Evolutionary conservation across 2,113 vertebrate species (phyloP), one percentile per base, ranked within the genome.

Genomic region (Pseudorasbora parva): DNA sequence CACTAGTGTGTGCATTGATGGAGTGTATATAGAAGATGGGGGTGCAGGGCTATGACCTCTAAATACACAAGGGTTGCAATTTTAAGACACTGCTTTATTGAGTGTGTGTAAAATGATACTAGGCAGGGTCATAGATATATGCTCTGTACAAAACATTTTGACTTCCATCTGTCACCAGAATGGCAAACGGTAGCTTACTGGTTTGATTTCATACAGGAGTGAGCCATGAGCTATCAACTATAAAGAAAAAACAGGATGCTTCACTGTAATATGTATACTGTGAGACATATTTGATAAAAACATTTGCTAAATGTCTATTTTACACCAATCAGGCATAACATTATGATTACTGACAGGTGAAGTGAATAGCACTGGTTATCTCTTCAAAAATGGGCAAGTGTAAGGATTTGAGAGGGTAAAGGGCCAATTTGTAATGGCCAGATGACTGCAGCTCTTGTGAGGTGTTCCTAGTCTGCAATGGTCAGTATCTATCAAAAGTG

Each of bases 21-120:
- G 25, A 17, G 25, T 77, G 27, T 73, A 57, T 82, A 49, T 49
- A 76, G 19, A 41, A 23, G 9, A 6, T 75, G 74, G 10, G 74
- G 51, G 27, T 37, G 51, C 37, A 60, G 47, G 45, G 51, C 62
- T 33, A 21, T 45, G 62, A 47, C 84, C 78, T 84, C 56, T 88
- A 49, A 82, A 84, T 33, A 25, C 37, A 81, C 68, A 72, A 62
- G 83, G 25, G 57, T 76, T 75, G 64, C 77, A 80, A 30, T 85
- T 66, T 51, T 83, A 49, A 80, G 82, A 2, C 30, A 60, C 30
- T 54, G 59, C 43, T 84, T 64, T 62, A 88, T 84, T 74, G 83
- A 71, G 78, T 45, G 15, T 49, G 37, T 78, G 64, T 79, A 87
- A 87, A 71, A 80, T 49, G 83, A 87, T 85, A 37, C 30, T 25